Base-by-base conservation (phyloP, 2,888 invertebrate genomes). In the Cephonodes hylas region DNA sequence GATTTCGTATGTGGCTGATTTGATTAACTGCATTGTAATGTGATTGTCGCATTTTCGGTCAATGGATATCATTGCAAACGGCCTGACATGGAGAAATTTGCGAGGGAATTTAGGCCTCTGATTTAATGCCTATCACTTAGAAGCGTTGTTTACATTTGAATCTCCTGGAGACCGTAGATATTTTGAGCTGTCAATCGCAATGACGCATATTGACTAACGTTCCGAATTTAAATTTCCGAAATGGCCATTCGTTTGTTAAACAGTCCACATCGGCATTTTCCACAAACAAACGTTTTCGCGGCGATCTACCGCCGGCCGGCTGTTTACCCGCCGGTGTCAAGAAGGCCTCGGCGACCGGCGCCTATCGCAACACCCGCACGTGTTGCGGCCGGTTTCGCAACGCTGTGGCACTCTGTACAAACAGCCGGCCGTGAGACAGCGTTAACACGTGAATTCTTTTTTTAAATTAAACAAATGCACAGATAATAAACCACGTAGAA, bases 291-390 rank as follows among this genome's bases (percentile, higher is more conserved):
- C 23, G 10, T 53, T 53, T 53, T 53, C 1, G 8, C n/a, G 31
- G 53, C 31, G 18, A 27, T 53, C 18, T 18, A 13, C 23, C 7
- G 15, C 0, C 23, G 3, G 27, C 10, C 10, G 1, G 18, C 1
- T 53, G 31, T 18, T 27, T 48, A 20, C 31, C 4, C 10, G 53
- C 53, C 53, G 27, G 53, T 46, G 45, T 23, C 27, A 4, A 10
- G 31, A 18, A 31, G 53, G 53, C 27, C 31, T 31, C 48, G 15
- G 48, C 34, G 57, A 56, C 61, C 53, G 42, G 59, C 48, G 63
- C 15, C 62, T 42, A 18, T 27, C 58, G 58, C 53, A 53, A 53
- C 31, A 53, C 18, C 10, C 22, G 45, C 53, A 53, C 53, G 53
- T 31, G 53, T 53, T 15, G 15, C 8, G 1, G 10, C 15, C 15